Evolutionary conservation across 2,113 vertebrate genomes (phyloP).

Genomic region (Serilophus lunatus): DNA sequence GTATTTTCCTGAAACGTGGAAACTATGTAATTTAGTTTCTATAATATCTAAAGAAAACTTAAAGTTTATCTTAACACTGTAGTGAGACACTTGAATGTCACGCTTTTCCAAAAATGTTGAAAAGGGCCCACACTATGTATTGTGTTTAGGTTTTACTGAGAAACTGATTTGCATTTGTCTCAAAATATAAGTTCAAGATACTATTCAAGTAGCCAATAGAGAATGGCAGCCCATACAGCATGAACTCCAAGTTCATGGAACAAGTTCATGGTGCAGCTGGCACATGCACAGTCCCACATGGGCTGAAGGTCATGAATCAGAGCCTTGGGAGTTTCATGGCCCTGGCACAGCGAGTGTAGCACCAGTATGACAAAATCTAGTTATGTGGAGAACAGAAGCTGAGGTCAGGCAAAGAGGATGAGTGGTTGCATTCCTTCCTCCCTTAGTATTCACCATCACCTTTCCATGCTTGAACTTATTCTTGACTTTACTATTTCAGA

Average conservation of each 20-base stretch:
- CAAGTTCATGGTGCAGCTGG: not conserved
- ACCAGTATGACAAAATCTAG: not conserved
- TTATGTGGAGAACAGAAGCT: not conserved
- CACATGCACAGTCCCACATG: too few species aligned
- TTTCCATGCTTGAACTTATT: not conserved
- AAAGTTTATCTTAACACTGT: not conserved
- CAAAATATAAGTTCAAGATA: not conserved
- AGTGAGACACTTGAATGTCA: not conserved
- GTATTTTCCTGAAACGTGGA: not conserved
- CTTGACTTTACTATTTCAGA: not conserved
- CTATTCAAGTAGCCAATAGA: not conserved
- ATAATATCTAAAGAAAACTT: not conserved
- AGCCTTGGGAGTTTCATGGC: not conserved
- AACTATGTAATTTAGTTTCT: not conserved
- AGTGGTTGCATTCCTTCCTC: not conserved
- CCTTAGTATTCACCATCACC: not conserved
- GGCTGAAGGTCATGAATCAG: accelerated
- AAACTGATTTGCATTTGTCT: not conserved
- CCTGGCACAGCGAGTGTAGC: not conserved
- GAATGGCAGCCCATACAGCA: not conserved
- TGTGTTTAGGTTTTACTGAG: not conserved
- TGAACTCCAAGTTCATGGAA: not conserved
- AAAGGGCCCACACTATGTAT: not conserved
- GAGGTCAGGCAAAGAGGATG: not conserved
- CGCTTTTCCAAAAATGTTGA: not conserved